Conservation (phyloP, 2,113 vertebrate species). For the Sterrhoptilus dennistouni region DNA sequence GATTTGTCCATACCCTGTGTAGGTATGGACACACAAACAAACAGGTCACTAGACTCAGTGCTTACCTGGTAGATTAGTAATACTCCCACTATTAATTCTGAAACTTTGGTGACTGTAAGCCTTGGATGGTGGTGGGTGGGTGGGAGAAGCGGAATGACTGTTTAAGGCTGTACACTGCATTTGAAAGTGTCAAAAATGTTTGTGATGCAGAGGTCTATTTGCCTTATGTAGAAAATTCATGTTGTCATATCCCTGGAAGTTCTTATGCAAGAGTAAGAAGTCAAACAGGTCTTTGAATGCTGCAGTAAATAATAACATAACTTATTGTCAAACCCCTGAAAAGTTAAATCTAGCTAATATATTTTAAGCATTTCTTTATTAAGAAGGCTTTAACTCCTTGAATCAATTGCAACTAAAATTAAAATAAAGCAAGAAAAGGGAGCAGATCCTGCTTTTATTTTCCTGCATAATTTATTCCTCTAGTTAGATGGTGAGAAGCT, state of each 20-base stretch:
- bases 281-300: neutral
- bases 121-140: neutral
- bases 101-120: neutral
- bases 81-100: neutral
- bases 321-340: neutral
- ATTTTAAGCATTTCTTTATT: neutral
- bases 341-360: neutral
- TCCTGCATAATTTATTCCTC: neutral
- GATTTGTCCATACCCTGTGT: neutral
- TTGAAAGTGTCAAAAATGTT: conserved; percentile 30
- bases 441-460: neutral
- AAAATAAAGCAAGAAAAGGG: neutral
- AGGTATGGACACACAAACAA: neutral
- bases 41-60: neutral
- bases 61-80: neutral
- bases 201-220: conserved; percentile 7
- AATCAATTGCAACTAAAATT: neutral
- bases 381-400: neutral
- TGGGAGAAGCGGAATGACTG: conserved; percentile 12
- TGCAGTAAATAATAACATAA: neutral
- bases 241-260: neutral
- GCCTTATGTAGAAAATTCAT: conserved; percentile 2
- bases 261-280: conserved; percentile 25
- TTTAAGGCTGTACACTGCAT: conserved; percentile 15
- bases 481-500: neutral